Conservation (phyloP, 2,113 vertebrate species). For the Sinosuthora webbiana region DNA sequence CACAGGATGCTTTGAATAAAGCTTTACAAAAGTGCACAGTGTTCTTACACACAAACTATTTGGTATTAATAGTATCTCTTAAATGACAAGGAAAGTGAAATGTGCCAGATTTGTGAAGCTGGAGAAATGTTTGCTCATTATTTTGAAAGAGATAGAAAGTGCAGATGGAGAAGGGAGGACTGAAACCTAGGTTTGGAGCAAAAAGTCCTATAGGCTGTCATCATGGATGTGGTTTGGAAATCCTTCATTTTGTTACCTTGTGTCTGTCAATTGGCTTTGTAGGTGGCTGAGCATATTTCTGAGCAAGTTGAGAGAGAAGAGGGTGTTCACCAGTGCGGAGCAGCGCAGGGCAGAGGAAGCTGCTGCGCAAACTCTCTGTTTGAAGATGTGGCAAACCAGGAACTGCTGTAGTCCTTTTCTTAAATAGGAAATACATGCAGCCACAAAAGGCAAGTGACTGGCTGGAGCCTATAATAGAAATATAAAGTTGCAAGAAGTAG, state of each 20-base stretch:
- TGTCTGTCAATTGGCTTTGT: background rate
- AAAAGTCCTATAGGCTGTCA: background rate
- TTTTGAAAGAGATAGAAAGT: background rate
- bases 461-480: background rate
- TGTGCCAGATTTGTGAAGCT: slow-evolving; percentile 1
- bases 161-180: slow-evolving; percentile 5
- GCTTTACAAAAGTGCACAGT: slow-evolving; percentile 25
- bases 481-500: background rate
- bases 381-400: slow-evolving; percentile 48
- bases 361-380: background rate
- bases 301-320: background rate
- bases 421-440: slow-evolving; percentile 52
- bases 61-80: slow-evolving; percentile 44
- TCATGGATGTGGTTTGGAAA: background rate
- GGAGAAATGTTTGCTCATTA: background rate
- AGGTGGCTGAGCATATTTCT: background rate
- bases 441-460: slow-evolving; percentile 37
- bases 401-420: slow-evolving; percentile 36
- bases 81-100: slow-evolving; percentile 8
- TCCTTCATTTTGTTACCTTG: background rate
- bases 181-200: background rate
- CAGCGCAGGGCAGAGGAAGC: slow-evolving; percentile 22
- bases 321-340: background rate
- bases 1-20: slow-evolving; percentile 46
- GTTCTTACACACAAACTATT: slow-evolving; percentile 45